Evolutionary conservation across 2,113 vertebrate genomes (phyloP), one percentile per base, ranked within the genome.

Genomic region (Hoplias malabaricus): DNA sequence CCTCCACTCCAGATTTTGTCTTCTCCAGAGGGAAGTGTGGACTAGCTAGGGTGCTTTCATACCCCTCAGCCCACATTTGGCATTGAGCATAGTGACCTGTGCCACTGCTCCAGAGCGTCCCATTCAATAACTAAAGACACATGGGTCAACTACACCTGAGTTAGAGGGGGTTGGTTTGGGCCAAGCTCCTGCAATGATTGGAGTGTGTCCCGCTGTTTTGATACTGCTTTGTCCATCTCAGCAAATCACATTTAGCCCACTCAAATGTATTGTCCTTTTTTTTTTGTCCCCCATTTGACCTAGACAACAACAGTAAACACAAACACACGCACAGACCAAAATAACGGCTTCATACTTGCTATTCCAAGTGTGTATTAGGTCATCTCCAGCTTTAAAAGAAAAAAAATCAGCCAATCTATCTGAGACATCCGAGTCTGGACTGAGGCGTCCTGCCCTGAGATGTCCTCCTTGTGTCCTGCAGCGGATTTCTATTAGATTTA

Each of bases 401-500:
- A n/a, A n/a, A 53, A 65, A 50, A 12, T 29, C 3, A n/a, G 5
- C 11, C 21, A 19, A 65, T 65, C 38, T 21, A 23, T 12, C 56
- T 31, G 25, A 59, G 56, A 59, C 14, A 27, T 59, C 56, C 31
- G 56, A 27, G 25, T 25, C 13, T 59, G 56, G 56, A 31, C 29
- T 31, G 13, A 59, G 2, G 23, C 25, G 23, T 34, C 31, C 34
- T 75, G 13, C 69, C 43, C 69, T 43, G 31, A 48, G 62, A 50
- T 53, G 42, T 33, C n/a, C 62, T 59, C 59, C 1, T 33, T 31
- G 19, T 78, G 38, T 68, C 50, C 40, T 75, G 53, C 59, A 25
- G 2, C 16, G 33, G 31, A 27, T 67, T 54, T 70, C 59, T 21
- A 13, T n/a, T 73, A 68, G 33, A 50, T 83, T 81, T 74, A 57